These are phyloP conservation scores for Sebastes itinus DNA, from an alignment of 2,797 vertebrate genomes.

Conservation along the genomic window DNA sequence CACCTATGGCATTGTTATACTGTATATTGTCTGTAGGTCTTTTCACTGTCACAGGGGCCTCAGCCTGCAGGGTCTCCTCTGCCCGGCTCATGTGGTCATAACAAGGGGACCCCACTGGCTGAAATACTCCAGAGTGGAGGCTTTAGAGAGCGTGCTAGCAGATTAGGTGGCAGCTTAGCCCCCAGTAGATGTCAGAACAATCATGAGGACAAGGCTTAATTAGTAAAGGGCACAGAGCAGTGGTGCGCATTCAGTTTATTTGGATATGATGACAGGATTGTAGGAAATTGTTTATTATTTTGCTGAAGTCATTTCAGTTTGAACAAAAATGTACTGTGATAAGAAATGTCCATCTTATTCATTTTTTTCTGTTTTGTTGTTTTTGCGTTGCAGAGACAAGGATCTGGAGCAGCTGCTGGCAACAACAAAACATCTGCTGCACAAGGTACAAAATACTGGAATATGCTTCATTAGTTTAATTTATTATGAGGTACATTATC, in stretches of 20 bases:
- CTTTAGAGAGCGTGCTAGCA: not conserved
- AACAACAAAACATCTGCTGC: slow-evolving; percentile 92
- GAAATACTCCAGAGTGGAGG: not conserved
- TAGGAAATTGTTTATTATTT: not conserved
- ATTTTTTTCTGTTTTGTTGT: slow-evolving; percentile 27
- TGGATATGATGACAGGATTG: not conserved
- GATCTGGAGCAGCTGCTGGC: slow-evolving; percentile 88
- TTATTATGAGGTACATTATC: not conserved
- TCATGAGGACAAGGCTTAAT: slow-evolving; percentile 29
- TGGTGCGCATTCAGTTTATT: not conserved
- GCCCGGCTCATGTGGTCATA: not conserved
- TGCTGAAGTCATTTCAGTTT: not conserved
- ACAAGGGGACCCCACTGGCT: not conserved
- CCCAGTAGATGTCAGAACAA: slow-evolving; percentile 36
- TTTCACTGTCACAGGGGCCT: slow-evolving; percentile 3
- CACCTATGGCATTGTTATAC: not conserved
- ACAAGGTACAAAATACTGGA: slow-evolving; percentile 83
- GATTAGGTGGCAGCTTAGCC: slow-evolving; percentile 15
- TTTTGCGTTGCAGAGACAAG: slow-evolving; percentile 88
- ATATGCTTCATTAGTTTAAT: not conserved
- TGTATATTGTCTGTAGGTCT: not conserved
- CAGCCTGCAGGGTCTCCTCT: slow-evolving; percentile 15
- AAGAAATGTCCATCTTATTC: not conserved
- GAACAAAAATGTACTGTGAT: not conserved
- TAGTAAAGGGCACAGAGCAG: slow-evolving; percentile 16